phyloP scores from a whole-genome alignment of 2,113 vertebrate species.

The Halichoeres trimaculatus region DNA sequence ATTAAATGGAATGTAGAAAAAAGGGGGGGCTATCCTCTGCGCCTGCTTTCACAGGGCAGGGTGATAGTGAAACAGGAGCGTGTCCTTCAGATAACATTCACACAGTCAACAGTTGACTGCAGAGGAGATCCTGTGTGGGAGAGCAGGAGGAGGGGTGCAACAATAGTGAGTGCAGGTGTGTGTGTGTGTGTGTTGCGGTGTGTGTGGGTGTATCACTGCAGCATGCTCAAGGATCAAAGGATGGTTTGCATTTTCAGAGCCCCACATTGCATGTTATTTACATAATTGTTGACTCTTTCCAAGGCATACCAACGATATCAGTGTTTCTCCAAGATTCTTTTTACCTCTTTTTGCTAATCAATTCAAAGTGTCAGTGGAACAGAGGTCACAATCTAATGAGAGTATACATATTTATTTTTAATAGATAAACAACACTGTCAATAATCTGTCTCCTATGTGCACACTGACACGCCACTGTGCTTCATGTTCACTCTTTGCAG shows the following conservation, averaged over 20 bases:
- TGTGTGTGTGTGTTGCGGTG: background rate
- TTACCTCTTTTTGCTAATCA: too few species aligned
- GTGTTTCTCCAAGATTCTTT: too few species aligned
- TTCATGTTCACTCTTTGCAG: too few species aligned
- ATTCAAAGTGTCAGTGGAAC: too few species aligned
- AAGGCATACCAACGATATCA: too few species aligned
- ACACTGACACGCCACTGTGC: too few species aligned
- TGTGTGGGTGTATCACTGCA: conserved; percentile 3
- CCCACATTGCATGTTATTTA: background rate
- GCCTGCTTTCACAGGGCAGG: conserved; percentile 5
- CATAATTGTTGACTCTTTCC: too few species aligned
- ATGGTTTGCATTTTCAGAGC: background rate
- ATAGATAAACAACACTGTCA: too few species aligned
- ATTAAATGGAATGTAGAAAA: conserved; percentile 29
- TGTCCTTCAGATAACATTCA: conserved; percentile 70
- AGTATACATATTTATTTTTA: too few species aligned
- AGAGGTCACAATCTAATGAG: too few species aligned
- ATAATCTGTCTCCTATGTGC: too few species aligned
- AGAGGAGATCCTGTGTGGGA: conserved; percentile 17
- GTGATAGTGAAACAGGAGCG: conserved; percentile 47
- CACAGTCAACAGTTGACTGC: conserved; percentile 50
- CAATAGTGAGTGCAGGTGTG: background rate
- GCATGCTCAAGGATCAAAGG: conserved; percentile 1
- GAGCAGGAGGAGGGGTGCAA: conserved; percentile 1
- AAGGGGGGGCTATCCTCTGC: background rate